Conservation (phyloP, 2,888 invertebrate genomes). For the Erpobdella octoculata region DNA sequence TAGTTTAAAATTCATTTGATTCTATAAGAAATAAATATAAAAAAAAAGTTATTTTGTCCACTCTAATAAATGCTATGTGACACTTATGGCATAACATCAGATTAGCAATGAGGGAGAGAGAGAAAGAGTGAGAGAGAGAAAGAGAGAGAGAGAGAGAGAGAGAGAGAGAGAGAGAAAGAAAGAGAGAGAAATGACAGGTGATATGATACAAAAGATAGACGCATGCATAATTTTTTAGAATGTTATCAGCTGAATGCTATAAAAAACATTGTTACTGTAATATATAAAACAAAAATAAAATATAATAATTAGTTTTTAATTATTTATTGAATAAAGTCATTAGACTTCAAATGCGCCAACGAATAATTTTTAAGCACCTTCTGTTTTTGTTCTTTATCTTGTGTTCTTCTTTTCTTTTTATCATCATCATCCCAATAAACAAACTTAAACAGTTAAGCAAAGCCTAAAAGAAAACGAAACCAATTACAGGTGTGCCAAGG, state of each 20-base stretch:
- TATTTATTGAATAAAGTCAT: too few species aligned
- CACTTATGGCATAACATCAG: background rate
- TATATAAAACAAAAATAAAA: too few species aligned
- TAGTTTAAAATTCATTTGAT: too few species aligned
- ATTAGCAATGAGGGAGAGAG: background rate
- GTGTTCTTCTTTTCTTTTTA: background rate
- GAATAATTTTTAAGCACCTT: background rate
- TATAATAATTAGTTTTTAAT: too few species aligned
- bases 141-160: conserved; percentile 6
- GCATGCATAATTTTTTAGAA: too few species aligned
- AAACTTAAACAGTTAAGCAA: background rate
- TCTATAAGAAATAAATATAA: too few species aligned
- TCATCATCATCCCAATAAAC: background rate
- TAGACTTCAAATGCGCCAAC: too few species aligned
- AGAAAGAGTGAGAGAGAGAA: background rate
- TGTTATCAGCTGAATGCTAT: too few species aligned
- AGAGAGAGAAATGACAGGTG: background rate
- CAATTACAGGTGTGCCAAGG: conserved; percentile 40
- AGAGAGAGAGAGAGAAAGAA: conserved; percentile 5
- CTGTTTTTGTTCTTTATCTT: background rate
- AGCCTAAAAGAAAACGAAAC: background rate
- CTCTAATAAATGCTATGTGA: too few species aligned
- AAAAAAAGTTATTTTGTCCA: too few species aligned
- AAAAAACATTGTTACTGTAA: too few species aligned
- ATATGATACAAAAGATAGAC: too few species aligned